Evolutionary conservation across 2,888 invertebrate species (phyloP).

Genomic region (Campopleginae sp.): DNA sequence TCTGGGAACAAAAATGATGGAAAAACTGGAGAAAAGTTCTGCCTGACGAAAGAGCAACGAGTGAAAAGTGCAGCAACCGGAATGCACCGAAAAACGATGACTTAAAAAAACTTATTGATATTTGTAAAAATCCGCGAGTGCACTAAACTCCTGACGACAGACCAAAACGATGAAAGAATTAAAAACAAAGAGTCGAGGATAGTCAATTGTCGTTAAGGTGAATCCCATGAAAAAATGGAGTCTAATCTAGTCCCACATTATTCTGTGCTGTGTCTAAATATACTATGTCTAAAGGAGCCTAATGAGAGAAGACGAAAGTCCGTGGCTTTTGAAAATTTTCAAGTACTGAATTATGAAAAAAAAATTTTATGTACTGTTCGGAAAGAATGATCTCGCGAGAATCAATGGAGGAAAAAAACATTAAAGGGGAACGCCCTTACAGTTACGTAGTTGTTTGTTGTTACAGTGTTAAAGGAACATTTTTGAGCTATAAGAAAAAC

Average conservation of each 20-base stretch:
- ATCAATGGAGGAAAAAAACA: neutral
- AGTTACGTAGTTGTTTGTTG: conserved; percentile 44
- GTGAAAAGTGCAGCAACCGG: neutral
- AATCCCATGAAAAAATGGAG: conserved; percentile 11
- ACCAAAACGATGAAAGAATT: conserved; percentile 44
- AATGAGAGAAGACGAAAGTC: neutral
- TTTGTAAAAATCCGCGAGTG: conserved; percentile 41
- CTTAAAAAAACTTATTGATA: conserved; percentile 1
- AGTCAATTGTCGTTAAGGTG: conserved; percentile 57
- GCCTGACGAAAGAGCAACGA: neutral
- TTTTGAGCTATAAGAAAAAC: neutral
- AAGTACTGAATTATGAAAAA: conserved; percentile 9
- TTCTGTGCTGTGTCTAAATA: conserved; percentile 45
- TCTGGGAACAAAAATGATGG: conserved; percentile 16
- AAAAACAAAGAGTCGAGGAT: conserved; percentile 36
- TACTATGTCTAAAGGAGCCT: conserved; percentile 25
- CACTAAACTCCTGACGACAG: conserved; percentile 32
- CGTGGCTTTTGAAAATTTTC: neutral
- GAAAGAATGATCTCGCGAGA: conserved; percentile 3
- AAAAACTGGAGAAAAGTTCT: neutral
- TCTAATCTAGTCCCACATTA: conserved; percentile 31
- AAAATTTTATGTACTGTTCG: conserved; percentile 9
- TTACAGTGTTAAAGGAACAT: conserved; percentile 35
- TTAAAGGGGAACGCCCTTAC: neutral
- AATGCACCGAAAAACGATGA: neutral